A percentile compares a stretch with the other conserved stretches of the same genome.
Evolutionary conservation across 2,888 invertebrate species (phyloP).

Genomic region (Tethea ocularis): DNA sequence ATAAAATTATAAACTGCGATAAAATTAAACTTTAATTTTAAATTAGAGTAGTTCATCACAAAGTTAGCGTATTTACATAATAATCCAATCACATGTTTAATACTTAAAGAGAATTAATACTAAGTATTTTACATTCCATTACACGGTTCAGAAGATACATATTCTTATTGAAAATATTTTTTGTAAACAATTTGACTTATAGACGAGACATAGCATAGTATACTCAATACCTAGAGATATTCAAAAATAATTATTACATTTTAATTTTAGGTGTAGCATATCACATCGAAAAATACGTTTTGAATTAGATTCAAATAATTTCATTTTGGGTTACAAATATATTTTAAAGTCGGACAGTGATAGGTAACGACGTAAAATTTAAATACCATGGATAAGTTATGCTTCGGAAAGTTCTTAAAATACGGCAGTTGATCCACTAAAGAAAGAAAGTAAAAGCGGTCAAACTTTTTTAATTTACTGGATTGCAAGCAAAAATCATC

Average conservation of each 20-base stretch:
- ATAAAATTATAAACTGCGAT: not conserved
- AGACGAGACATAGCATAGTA: not conserved
- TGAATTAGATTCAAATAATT: not conserved
- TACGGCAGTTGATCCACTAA: too few species aligned
- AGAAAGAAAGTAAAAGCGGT: too few species aligned
- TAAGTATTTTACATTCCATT: not conserved
- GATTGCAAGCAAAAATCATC: too few species aligned
- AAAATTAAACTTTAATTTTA: not conserved
- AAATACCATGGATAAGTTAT: too few species aligned
- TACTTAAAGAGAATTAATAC: slow-evolving; percentile 1
- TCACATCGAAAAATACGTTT: not conserved
- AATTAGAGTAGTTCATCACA: not conserved
- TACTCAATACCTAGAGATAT: not conserved
- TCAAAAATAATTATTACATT: not conserved
- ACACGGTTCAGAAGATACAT: not conserved
- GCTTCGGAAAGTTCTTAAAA: too few species aligned
- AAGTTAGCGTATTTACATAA: not conserved
- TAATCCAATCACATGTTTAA: slow-evolving; percentile 4
- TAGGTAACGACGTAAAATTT: too few species aligned
- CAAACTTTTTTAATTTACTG: too few species aligned
- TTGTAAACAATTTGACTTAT: not conserved
- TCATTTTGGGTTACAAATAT: not conserved
- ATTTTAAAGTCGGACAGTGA: too few species aligned
- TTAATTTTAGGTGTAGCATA: not conserved
- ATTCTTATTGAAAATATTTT: not conserved